Conservation (phyloP, 1,140 invertebrate species). For the Macrobrachium nipponense region DNA sequence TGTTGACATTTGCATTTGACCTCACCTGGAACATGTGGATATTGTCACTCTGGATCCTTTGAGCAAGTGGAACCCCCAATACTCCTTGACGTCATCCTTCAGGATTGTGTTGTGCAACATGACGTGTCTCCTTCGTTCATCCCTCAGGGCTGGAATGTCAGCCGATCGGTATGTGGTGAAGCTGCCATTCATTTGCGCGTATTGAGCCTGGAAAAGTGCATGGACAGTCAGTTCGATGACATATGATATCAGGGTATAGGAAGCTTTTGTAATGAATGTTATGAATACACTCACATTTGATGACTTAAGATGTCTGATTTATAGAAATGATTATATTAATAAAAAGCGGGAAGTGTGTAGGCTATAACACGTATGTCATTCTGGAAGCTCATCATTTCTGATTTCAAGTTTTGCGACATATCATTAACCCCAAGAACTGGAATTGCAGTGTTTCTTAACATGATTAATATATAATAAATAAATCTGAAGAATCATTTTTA, state of each 20-base stretch:
- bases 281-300: conserved; percentile 77
- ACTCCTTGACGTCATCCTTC: conserved; percentile 84
- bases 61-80: conserved; percentile 84
- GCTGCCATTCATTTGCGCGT: conserved; percentile 78
- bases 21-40: conserved; percentile 74
- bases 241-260: conserved; percentile 83
- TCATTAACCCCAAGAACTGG: too few species aligned
- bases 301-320: conserved; percentile 67
- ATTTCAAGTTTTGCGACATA: too few species aligned
- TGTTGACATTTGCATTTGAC: conserved; percentile 56
- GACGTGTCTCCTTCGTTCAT: conserved; percentile 73
- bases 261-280: conserved; percentile 84
- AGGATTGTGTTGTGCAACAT: conserved; percentile 78
- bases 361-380: too few species aligned
- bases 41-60: conserved; percentile 80
- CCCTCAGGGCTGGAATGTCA: conserved; percentile 73
- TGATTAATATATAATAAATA: too few species aligned
- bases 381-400: too few species aligned
- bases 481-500: conserved; percentile 70
- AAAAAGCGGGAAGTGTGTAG: too few species aligned
- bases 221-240: conserved; percentile 77
- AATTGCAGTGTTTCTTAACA: too few species aligned
- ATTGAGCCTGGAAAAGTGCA: conserved; percentile 77
- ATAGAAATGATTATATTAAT: too few species aligned
- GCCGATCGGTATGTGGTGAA: conserved; percentile 81